Evolutionary conservation across 2,888 invertebrate genomes (phyloP).

Genomic region (Dinocampus coccinellae): DNA sequence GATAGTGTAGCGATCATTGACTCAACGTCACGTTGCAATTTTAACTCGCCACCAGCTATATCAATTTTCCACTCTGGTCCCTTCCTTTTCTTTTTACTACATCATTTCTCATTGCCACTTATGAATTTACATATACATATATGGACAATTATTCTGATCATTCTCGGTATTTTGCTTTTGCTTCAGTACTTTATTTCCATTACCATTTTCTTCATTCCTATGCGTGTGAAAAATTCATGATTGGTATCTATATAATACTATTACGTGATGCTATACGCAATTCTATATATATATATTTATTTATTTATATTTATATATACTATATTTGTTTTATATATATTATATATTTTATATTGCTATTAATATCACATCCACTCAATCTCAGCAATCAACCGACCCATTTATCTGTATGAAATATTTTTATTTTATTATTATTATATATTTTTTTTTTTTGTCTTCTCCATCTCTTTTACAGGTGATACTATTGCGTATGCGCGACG

Average conservation of each 20-base stretch:
- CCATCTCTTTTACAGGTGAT: background rate
- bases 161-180: background rate
- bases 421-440: background rate
- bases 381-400: background rate
- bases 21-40: constrained; percentile 36
- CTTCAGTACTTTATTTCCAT: background rate
- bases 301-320: background rate
- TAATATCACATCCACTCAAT: background rate
- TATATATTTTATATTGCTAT: background rate
- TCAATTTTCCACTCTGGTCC: constrained; percentile 37
- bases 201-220: background rate
- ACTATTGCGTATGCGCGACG: constrained; percentile 62
- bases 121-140: constrained; percentile 7
- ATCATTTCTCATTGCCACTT: constrained; percentile 3
- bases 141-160: background rate
- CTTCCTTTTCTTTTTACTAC: constrained; percentile 16
- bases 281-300: too few species aligned
- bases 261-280: background rate
- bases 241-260: constrained; percentile 17
- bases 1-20: constrained; percentile 25
- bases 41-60: constrained; percentile 36
- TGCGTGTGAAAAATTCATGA: constrained; percentile 29
- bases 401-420: background rate
- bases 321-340: too few species aligned
- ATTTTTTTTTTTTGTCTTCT: background rate